Evolutionary conservation across 1,140 invertebrate species (phyloP).

Genomic region (Ooceraea biroi): DNA sequence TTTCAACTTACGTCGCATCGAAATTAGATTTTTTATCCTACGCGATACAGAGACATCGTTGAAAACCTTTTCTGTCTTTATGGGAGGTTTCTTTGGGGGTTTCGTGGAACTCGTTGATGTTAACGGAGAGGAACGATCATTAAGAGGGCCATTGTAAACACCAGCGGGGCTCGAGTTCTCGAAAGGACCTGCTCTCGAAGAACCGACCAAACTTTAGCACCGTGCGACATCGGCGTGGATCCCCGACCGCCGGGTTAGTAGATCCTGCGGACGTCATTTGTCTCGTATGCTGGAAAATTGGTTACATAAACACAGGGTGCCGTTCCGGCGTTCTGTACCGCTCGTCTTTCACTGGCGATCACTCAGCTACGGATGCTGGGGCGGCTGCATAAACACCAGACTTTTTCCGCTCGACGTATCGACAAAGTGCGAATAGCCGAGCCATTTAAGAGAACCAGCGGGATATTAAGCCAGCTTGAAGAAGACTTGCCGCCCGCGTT

Average conservation of each 20-base stretch:
- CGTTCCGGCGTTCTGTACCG: constrained; percentile 30
- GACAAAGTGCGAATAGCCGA: constrained; percentile 52
- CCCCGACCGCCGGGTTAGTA: not conserved
- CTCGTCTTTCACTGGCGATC: constrained; percentile 54
- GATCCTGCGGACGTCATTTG: constrained; percentile 36
- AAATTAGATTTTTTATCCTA: constrained; percentile 7
- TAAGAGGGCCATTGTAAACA: constrained; percentile 58
- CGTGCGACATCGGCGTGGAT: constrained; percentile 32
- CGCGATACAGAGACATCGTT: not conserved
- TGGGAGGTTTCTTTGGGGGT: constrained; percentile 15
- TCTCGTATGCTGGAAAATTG: constrained; percentile 69
- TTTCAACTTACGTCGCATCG: not conserved
- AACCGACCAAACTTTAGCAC: constrained; percentile 13
- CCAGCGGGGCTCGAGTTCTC: not conserved
- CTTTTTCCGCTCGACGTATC: constrained; percentile 47
- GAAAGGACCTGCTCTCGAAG: constrained; percentile 18
- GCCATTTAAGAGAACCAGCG: constrained; percentile 16
- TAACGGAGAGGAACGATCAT: constrained; percentile 39
- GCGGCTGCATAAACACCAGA: constrained; percentile 71
- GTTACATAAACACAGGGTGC: constrained; percentile 67
- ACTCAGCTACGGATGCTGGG: constrained; percentile 37
- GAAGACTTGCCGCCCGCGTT: not conserved
- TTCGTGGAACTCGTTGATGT: not conserved
- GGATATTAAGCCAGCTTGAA: not conserved
- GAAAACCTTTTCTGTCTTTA: constrained; percentile 6